Evolutionary conservation across 2,113 vertebrate genomes (phyloP), one percentile per base, ranked within the genome.

Genomic region (Malurus alboscapulatus): DNA sequence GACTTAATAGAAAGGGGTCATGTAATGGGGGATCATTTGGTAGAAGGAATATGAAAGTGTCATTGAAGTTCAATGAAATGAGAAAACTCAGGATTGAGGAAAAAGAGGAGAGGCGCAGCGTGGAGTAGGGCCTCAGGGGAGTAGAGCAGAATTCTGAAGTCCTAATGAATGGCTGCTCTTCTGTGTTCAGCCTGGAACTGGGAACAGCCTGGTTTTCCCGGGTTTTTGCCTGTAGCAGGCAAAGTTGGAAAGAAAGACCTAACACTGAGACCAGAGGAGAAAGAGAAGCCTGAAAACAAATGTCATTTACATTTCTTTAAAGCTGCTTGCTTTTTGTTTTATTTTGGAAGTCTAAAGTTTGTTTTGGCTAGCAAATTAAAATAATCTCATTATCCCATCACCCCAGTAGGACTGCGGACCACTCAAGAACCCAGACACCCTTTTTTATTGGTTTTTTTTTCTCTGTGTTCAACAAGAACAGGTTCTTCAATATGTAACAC

Each of bases 391-490:
- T 83, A 69, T 34, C 7, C 8, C 25, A 40, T 45, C 19, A 26
- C 6, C 27, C 15, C 15, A 38, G 1, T 13, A 73, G 9, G n/a
- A 66, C 51, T 67, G 38, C 12, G 47, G 42, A 30, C 29, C 32
- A 51, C 19, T 14, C 16, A 63, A 29, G 48, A 54, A 66, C 18
- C 1, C 63, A 20, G 36, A 62, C 2, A 44, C 0, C 0, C 1
- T 17, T 9, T n/a, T 14, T 47, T 50, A 38, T 38, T 38, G 38
- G 53, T 71, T 76, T 42, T 3, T 88, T 54, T 77, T 34, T 4
- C 19, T 61, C 42, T 59, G 8, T 38, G 12, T n/a, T 63, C 26
- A 80, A 12, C 7, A 73, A 7, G 42, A 72, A 48, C 3, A 66
- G 10, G 4, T 76, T 90, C 63, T 88, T 38, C 25, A 77, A 59